phyloP scores from a whole-genome alignment of 2,888 invertebrate species.

The Rotaria sp. region DNA sequence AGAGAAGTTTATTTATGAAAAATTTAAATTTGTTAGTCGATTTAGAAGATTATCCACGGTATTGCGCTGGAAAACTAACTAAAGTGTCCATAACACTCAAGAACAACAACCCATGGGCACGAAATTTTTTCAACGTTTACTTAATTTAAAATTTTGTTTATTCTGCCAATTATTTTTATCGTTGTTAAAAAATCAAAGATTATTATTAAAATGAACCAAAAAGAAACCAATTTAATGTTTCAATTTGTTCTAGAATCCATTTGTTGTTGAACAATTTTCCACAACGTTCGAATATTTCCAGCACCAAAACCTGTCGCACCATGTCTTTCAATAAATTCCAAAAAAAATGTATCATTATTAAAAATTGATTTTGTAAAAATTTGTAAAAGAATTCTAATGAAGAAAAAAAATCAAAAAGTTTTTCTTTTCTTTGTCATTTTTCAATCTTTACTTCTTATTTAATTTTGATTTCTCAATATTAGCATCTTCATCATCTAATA shows the following conservation, averaged over 20 bases:
- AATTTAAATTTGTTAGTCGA: too few relatives aligned
- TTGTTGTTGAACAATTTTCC: slow-evolving; percentile 53
- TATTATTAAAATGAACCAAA: too few relatives aligned
- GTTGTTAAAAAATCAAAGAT: too few relatives aligned
- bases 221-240: background rate
- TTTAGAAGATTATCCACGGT: too few relatives aligned
- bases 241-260: slow-evolving; percentile 35
- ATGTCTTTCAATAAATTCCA: slow-evolving; percentile 57
- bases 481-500: background rate
- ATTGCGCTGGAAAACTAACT: too few relatives aligned
- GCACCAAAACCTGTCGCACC: slow-evolving; percentile 58
- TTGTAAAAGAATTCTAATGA: slow-evolving; percentile 55
- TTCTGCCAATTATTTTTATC: too few relatives aligned
- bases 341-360: slow-evolving; percentile 56
- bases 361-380: slow-evolving; percentile 57
- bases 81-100: too few relatives aligned
- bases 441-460: background rate
- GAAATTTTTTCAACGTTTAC: too few relatives aligned
- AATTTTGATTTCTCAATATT: background rate
- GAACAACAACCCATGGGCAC: too few relatives aligned
- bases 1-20: too few relatives aligned
- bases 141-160: too few relatives aligned
- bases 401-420: slow-evolving; percentile 14
- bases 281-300: slow-evolving; percentile 57
- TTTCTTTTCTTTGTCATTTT: background rate